Percentiles rank a stretch among this genome's conserved stretches.
phyloP scores from a whole-genome alignment of 2,113 vertebrate species.

The Progne subis region DNA sequence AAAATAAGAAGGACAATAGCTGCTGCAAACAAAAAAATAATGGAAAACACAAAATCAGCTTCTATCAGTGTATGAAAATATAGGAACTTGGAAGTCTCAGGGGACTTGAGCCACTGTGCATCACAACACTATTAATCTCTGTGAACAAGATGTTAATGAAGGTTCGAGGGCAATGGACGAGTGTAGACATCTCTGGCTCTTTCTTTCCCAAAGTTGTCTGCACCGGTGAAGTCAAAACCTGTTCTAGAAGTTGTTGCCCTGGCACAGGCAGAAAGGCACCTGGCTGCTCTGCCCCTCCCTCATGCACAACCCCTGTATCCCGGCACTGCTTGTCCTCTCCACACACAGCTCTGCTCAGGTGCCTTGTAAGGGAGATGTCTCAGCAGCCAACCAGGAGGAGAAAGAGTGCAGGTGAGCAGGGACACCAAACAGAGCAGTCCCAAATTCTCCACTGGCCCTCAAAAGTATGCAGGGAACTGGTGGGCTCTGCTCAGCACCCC shows the following conservation, averaged over 20 bases:
- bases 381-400: neutral
- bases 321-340: neutral
- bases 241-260: neutral
- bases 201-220: neutral
- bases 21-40: neutral
- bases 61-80: neutral
- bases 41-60: neutral
- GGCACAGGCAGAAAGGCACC: neutral
- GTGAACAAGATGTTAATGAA: neutral
- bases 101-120: neutral
- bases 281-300: neutral
- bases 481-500: neutral
- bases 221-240: neutral
- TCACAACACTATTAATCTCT: neutral
- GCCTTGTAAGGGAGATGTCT: neutral
- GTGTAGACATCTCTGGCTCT: neutral
- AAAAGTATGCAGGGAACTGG: rapidly evolving
- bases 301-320: rapidly evolving
- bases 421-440: neutral
- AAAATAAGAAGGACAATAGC: neutral
- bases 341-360: neutral
- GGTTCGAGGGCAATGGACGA: neutral
- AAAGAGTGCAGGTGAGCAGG: neutral
- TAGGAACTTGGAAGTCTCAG: neutral
- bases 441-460: neutral